Percentiles rank a stretch among this genome's conserved stretches.
Evolutionary conservation across 2,888 invertebrate species (phyloP).

Genomic region (Agriopis aurantiaria): DNA sequence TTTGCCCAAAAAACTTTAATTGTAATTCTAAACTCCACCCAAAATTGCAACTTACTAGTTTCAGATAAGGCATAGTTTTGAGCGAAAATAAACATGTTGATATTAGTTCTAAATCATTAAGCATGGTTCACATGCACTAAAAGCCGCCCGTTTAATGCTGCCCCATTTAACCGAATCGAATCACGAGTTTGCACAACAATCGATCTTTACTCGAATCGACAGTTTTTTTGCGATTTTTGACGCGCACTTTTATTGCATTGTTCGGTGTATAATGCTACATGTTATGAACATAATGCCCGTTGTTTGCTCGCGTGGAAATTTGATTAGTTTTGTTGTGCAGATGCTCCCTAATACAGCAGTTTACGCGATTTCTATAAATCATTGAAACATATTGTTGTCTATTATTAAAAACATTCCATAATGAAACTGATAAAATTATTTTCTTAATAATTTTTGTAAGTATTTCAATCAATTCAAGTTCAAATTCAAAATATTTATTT

Average conservation of each 20-base stretch:
- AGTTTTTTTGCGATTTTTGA: slow-evolving; percentile 81
- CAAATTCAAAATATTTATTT: no score
- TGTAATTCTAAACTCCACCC: slow-evolving; percentile 1
- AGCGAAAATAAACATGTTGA: slow-evolving; percentile 1
- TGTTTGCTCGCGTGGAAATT: slow-evolving; percentile 81
- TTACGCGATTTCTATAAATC: slow-evolving; percentile 75
- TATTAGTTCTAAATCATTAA: slow-evolving; percentile 81
- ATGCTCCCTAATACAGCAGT: slow-evolving; percentile 68
- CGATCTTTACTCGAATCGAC: slow-evolving; percentile 80
- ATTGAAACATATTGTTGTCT: slow-evolving; percentile 50
- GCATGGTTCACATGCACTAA: slow-evolving; percentile 77
- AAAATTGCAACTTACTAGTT: slow-evolving; percentile 8
- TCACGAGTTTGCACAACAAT: slow-evolving; percentile 84
- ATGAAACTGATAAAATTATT: background rate
- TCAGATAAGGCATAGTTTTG: slow-evolving; percentile 17
- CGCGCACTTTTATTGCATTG: slow-evolving; percentile 72
- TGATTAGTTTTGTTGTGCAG: slow-evolving; percentile 78
- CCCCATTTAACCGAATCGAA: slow-evolving; percentile 83
- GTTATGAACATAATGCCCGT: slow-evolving; percentile 59
- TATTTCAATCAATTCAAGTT: background rate
- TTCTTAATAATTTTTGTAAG: background rate
- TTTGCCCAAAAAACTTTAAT: slow-evolving; percentile 35
- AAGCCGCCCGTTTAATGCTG: slow-evolving; percentile 70
- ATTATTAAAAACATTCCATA: slow-evolving; percentile 45
- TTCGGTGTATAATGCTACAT: slow-evolving; percentile 66